Conservation (phyloP, 2,888 invertebrate genomes). For the Thalpophila matura region DNA sequence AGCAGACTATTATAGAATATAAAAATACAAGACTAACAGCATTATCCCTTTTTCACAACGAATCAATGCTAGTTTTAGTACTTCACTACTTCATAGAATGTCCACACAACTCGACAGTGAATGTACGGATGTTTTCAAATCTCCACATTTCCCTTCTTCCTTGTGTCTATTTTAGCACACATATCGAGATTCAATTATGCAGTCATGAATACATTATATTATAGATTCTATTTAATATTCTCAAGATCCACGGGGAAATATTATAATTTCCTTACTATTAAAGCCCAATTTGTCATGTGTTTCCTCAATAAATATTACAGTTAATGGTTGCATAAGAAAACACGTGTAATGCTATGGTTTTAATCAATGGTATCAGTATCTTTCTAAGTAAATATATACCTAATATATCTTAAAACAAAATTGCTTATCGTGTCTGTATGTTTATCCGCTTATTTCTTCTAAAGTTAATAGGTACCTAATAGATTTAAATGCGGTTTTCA, state of each 20-base stretch:
- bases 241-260: constrained; percentile 50
- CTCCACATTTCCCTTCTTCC: constrained; percentile 32
- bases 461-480: too few species aligned
- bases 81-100: too few species aligned
- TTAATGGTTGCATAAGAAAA: constrained; percentile 21
- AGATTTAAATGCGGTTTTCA: too few species aligned
- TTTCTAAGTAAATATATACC: background rate
- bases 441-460: too few species aligned
- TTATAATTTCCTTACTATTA: constrained; percentile 46
- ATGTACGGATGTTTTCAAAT: constrained; percentile 13
- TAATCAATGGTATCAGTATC: background rate
- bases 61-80: too few species aligned
- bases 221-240: constrained; percentile 46
- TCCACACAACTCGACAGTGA: background rate
- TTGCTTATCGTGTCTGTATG: too few species aligned
- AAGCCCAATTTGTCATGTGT: constrained; percentile 42
- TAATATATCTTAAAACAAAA: too few species aligned
- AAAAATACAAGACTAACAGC: too few species aligned
- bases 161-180: constrained; percentile 20
- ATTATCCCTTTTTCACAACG: too few species aligned
- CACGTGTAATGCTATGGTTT: constrained; percentile 8
- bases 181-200: constrained; percentile 10
- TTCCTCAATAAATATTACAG: constrained; percentile 44
- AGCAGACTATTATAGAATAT: too few species aligned
- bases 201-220: constrained; percentile 36